A percentile compares a stretch with the other conserved stretches of the same genome.
phyloP scores from a whole-genome alignment of 2,797 vertebrate genomes.

The Tokudaia muenninki region DNA sequence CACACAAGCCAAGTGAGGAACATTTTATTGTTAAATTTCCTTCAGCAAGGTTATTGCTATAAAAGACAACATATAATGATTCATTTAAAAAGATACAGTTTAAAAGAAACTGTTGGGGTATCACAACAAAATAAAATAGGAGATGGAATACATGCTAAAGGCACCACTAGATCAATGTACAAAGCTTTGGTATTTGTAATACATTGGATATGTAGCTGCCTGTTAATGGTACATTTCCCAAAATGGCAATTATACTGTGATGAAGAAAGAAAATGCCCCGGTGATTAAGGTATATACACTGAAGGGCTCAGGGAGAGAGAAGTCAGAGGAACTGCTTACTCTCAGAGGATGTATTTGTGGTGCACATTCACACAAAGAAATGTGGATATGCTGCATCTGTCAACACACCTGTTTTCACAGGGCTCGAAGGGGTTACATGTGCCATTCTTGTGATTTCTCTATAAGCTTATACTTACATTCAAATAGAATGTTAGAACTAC shows the following conservation, averaged over 20 bases:
- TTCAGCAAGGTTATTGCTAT: not conserved
- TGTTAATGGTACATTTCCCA: not conserved
- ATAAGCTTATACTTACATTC: not conserved
- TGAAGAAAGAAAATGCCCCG: not conserved
- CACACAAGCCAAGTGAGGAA: not conserved
- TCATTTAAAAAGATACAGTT: not conserved
- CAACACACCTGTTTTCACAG: not conserved
- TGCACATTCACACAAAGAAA: not conserved
- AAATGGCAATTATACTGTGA: not conserved
- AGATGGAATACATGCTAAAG: not conserved
- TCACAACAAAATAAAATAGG: not conserved
- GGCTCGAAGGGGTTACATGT: not conserved
- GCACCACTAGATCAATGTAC: too few species aligned
- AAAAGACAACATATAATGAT: not conserved
- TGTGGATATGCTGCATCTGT: rapidly evolving
- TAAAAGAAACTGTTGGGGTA: not conserved
- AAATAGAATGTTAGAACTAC: not conserved
- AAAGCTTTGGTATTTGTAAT: not conserved
- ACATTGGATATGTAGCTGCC: not conserved
- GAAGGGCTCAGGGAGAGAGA: not conserved
- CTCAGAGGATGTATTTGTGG: not conserved
- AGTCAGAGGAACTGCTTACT: not conserved
- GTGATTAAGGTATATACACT: too few species aligned
- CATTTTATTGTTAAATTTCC: not conserved
- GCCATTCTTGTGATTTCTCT: not conserved